Percentiles rank a stretch among this genome's conserved stretches.
Evolutionary conservation across 2,113 vertebrate genomes (phyloP).

Genomic region (Deroptyus accipitrinus): DNA sequence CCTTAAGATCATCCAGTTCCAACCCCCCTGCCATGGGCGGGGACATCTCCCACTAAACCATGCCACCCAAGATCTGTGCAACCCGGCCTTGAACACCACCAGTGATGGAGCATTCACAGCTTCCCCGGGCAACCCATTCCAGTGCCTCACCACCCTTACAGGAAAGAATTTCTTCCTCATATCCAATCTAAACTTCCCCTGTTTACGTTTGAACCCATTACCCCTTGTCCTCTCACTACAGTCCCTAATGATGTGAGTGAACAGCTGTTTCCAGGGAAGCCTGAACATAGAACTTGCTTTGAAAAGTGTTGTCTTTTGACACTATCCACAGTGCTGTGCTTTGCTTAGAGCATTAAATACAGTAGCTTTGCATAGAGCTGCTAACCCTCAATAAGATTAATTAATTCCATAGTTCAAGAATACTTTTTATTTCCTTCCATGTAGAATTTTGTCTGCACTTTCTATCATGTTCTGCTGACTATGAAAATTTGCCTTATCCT

Average conservation of each 20-base stretch:
- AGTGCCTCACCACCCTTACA: too few species aligned
- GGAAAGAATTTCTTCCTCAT: too few species aligned
- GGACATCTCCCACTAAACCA: too few species aligned
- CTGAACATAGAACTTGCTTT: not conserved
- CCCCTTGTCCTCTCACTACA: too few species aligned
- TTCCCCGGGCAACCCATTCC: too few species aligned
- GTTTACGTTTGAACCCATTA: too few species aligned
- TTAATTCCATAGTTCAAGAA: not conserved
- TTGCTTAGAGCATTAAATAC: not conserved
- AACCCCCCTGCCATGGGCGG: too few species aligned
- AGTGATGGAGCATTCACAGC: too few species aligned
- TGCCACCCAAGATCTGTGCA: too few species aligned
- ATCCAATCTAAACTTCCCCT: too few species aligned
- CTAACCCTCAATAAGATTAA: not conserved
- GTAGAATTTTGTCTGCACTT: not conserved
- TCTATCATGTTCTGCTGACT: not conserved
- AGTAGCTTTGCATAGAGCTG: not conserved
- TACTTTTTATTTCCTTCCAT: not conserved
- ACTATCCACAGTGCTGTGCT: not conserved
- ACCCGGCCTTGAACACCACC: too few species aligned
- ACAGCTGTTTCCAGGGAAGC: not conserved
- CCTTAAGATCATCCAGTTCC: too few species aligned
- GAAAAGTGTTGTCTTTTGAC: not conserved
- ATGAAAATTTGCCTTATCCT: not conserved
- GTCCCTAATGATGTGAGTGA: not conserved